Base-by-base conservation (phyloP, 2,797 vertebrate genomes). In the Acridotheres tristis region DNA sequence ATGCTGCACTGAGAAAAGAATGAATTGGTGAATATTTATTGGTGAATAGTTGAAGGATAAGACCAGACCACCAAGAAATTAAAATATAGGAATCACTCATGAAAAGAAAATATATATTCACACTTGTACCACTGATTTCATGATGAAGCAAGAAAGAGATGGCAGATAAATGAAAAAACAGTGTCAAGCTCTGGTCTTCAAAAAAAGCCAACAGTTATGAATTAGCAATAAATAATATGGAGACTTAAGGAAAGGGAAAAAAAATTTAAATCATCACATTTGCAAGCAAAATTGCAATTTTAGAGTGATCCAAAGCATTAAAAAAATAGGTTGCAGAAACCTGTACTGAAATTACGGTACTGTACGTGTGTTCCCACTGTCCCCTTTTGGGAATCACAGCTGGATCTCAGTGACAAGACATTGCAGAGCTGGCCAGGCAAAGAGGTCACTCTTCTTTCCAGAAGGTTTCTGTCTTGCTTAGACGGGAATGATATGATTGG, bases 191-290 rank as follows among this genome's bases (percentile, higher is more conserved):
- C 11, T 2, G 6, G 8, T 38, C 50, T 59, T 68, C 29, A 48
- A 88, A 72, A 11, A 27, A 55, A 71, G 6, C 8, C 8, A 63
- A 25, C 14, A 40, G 15, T 13, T 63, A 43, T 10, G 18, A 93
- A 20, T 17, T 54, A n/a, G 27, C 3, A 55, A 10, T 10, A 30
- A 9, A 19, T 71, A 78, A 75, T 17, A 59, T 1, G 2, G 27
- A 61, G 20, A 54, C 26, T 14, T 51, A 30, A 7, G 7, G 17
- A 23, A 21, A 3, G 1, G 2, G 2, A 1, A 1, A 23, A 42
- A 61, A 36, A 26, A 8, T 15, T 32, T 8, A 75, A 84, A 40
- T 29, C 13, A 34, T 53, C 5, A 54, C 18, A 30, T 81, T 58
- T 51, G 7, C 15, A 63, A 81, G 9, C 1, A 74, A 3, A 66